Conservation (phyloP, 2,113 vertebrate genomes). For the Macquaria ambigua region DNA sequence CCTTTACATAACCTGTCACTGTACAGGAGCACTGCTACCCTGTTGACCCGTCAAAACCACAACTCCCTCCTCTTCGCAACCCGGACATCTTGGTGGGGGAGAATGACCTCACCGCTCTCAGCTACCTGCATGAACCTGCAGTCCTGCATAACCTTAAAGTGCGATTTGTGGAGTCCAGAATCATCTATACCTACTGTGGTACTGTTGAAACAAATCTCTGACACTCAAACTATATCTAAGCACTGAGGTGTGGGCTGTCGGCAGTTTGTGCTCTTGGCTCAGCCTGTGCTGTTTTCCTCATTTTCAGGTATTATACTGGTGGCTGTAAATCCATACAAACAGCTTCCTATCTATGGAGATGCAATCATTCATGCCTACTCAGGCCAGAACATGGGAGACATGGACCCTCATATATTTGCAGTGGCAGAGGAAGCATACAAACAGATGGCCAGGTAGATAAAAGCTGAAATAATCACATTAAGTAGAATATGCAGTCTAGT, state of each 20-base stretch:
- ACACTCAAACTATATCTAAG: neutral
- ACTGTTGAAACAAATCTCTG: conserved; percentile 22
- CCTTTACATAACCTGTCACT: conserved; percentile 13
- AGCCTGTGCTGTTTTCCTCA: conserved; percentile 38
- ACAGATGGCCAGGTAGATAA: conserved; percentile 95
- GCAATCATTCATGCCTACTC: conserved; percentile 97
- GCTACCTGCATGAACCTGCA: conserved; percentile 96
- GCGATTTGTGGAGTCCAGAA: conserved; percentile 95
- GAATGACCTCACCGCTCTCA: conserved; percentile 98
- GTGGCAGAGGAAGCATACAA: conserved; percentile 99
- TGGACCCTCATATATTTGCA: conserved; percentile 99
- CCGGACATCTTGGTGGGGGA: conserved; percentile 98
- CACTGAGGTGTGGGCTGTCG: neutral
- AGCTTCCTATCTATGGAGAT: conserved; percentile 95
- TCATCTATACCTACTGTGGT: conserved; percentile 99
- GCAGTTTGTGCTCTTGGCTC: conserved; percentile 13
- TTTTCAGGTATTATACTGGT: conserved; percentile 95
- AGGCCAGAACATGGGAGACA: conserved; percentile 98
- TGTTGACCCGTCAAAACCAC: conserved; percentile 81
- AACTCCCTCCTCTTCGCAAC: conserved; percentile 93
- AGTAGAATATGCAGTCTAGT: neutral
- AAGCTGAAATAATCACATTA: conserved; percentile 53
- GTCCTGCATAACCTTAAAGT: conserved; percentile 96
- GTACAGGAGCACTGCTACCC: conserved; percentile 86
- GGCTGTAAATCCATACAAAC: conserved; percentile 96